A percentile compares a stretch with the other conserved stretches of the same genome.
Evolutionary conservation across 2,888 invertebrate species (phyloP).

Genomic region (Fragum sueziense): DNA sequence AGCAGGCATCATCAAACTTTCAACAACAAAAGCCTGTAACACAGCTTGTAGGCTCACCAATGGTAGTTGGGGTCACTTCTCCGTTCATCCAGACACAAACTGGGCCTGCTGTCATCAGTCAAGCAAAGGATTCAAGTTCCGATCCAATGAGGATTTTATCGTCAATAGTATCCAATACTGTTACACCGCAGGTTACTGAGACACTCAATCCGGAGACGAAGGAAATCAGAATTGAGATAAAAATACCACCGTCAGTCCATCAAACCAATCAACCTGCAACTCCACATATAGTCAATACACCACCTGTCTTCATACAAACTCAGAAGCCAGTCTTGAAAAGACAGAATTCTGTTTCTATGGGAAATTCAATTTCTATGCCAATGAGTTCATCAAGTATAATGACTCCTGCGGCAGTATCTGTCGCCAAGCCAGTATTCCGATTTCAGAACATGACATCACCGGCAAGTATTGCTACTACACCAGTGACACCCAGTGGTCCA

Average conservation of each 20-base stretch:
- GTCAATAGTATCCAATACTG: slow-evolving; percentile 51
- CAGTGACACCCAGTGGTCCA: slow-evolving; percentile 10
- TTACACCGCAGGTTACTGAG: slow-evolving; percentile 29
- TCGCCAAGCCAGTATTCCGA: slow-evolving; percentile 38
- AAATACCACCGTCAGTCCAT: slow-evolving; percentile 55
- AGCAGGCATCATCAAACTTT: background rate
- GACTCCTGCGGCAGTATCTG: background rate
- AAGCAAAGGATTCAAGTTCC: background rate
- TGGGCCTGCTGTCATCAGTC: background rate
- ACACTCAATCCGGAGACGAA: slow-evolving; percentile 57
- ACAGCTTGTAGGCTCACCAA: slow-evolving; percentile 13
- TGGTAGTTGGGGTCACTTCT: slow-evolving; percentile 12
- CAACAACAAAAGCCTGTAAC: background rate
- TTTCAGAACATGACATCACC: slow-evolving; percentile 25
- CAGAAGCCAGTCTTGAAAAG: slow-evolving; percentile 31
- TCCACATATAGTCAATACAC: background rate
- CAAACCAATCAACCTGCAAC: slow-evolving; percentile 1
- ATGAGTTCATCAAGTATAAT: background rate
- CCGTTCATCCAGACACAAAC: slow-evolving; percentile 7
- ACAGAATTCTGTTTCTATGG: slow-evolving; percentile 40
- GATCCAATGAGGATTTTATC: slow-evolving; percentile 54
- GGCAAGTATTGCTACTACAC: background rate
- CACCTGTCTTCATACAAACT: background rate
- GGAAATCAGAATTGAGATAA: slow-evolving; percentile 74
- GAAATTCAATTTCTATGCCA: slow-evolving; percentile 18